Evolutionary conservation across 2,113 vertebrate species (phyloP).

Genomic region (Psittacus erithacus): DNA sequence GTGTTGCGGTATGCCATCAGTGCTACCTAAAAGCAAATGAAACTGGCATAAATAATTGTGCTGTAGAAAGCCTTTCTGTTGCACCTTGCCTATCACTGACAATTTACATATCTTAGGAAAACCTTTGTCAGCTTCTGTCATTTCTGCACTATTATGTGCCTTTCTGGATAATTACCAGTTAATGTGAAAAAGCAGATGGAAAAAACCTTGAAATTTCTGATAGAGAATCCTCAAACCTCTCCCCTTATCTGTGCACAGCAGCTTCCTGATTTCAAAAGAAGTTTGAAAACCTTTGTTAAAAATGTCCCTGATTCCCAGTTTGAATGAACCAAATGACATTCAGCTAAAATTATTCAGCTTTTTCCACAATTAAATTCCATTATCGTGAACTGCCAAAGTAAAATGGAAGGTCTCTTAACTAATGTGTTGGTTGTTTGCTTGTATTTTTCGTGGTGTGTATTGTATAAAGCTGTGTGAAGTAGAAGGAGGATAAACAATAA

Average conservation of each 20-base stretch:
- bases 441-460: constrained; percentile 29
- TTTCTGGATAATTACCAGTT: constrained; percentile 86
- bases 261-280: constrained; percentile 84
- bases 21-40: constrained; percentile 76
- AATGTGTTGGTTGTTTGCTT: constrained; percentile 75
- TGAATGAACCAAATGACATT: constrained; percentile 84
- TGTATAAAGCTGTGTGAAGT: constrained; percentile 68
- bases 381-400: constrained; percentile 77
- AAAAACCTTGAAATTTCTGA: constrained; percentile 83
- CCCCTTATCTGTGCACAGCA: constrained; percentile 80
- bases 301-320: constrained; percentile 82
- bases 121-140: constrained; percentile 83
- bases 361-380: constrained; percentile 82
- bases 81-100: constrained; percentile 80
- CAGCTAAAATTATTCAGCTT: constrained; percentile 81
- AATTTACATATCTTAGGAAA: constrained; percentile 85
- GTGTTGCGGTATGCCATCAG: constrained; percentile 54
- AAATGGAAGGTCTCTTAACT: constrained; percentile 80
- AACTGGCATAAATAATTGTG: constrained; percentile 81
- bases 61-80: constrained; percentile 76
- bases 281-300: constrained; percentile 86
- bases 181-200: constrained; percentile 83
- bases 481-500: constrained; percentile 60
- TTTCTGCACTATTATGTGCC: constrained; percentile 80
- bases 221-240: constrained; percentile 83